Base-by-base conservation (phyloP, 1,140 invertebrate genomes). In the Hylaeus anthracinus region DNA sequence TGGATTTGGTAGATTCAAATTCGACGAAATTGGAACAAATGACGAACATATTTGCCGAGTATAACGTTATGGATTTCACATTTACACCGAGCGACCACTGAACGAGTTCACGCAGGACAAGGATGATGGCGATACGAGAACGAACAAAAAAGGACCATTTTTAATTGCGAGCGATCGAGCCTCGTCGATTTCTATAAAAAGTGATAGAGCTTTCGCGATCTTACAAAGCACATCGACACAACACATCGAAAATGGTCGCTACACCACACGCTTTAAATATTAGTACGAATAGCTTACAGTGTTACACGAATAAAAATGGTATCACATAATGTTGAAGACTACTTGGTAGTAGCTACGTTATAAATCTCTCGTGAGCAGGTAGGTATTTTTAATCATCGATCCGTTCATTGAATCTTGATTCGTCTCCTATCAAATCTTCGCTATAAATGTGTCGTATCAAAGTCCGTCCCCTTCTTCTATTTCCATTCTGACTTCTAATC, bases 381-480 rank as follows among this genome's bases (percentile, higher is more conserved):
- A 71, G 26, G 26, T 26, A 26, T 26, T 65, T 4, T 60, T 45
- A 56, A 67, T 74, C 51, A 14, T 55, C 51, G 15, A 80, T 60
- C 64, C 39, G 39, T 51, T 75, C 37, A 41, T 75, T 37, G 53
- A 60, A 80, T 67, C 51, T 39, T 72, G 65, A 65, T 72, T 78
- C 45, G 48, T 65, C 51, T 56, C 65, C 70, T 72, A 79, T 64
- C 76, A 72, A 72, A 72, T 72, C 60, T n/a, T 41, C 39, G 12
- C 72, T 64, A 56, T 45, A 56, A 79, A 79, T 64, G 8, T 79
- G 2, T 72, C 61, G 48, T 75, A 80, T 80, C 63, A 80, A 74
- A 75, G 78, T 74, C 72, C 72, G 37, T 75, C 41, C 15, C 60
- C 55, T 41, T 73, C 15, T 80, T 73, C 39, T 80, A 67, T 56